Percentiles rank a stretch among this genome's conserved stretches.
phyloP scores from a whole-genome alignment of 2,888 invertebrate genomes.

The Heliconius ethilla region DNA sequence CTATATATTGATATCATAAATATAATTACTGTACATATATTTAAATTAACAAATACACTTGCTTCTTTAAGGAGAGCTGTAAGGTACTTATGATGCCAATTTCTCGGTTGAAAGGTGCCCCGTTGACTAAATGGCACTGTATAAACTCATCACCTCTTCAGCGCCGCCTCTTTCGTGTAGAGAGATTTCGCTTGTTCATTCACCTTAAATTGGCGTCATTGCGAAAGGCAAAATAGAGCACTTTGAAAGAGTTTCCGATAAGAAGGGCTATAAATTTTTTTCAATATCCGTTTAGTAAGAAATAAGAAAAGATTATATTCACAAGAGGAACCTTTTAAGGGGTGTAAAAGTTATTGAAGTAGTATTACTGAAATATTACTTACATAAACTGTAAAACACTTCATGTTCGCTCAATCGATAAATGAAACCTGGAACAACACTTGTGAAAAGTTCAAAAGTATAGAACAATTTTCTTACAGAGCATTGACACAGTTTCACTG shows the following conservation, averaged over 20 bases:
- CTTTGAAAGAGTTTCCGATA: constrained; percentile 76
- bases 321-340: constrained; percentile 63
- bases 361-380: constrained; percentile 27
- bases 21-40: background rate
- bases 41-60: constrained; percentile 2
- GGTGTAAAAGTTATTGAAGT: constrained; percentile 70
- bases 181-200: constrained; percentile 78
- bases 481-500: background rate
- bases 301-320: constrained; percentile 76
- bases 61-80: constrained; percentile 16
- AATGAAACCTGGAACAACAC: background rate
- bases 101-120: constrained; percentile 74
- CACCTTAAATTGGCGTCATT: constrained; percentile 80
- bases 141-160: constrained; percentile 78
- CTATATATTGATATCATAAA: background rate
- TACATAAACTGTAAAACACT: constrained; percentile 7
- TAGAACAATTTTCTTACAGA: background rate
- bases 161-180: constrained; percentile 79
- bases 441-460: background rate
- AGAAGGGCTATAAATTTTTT: constrained; percentile 73
- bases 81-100: constrained; percentile 62
- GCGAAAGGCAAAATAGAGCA: constrained; percentile 76
- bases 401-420: background rate
- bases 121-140: constrained; percentile 74
- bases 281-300: constrained; percentile 77